These are phyloP conservation scores for Leptura quadrifasciata DNA, from an alignment of 2,888 invertebrate genomes.

Conservation along the genomic window DNA sequence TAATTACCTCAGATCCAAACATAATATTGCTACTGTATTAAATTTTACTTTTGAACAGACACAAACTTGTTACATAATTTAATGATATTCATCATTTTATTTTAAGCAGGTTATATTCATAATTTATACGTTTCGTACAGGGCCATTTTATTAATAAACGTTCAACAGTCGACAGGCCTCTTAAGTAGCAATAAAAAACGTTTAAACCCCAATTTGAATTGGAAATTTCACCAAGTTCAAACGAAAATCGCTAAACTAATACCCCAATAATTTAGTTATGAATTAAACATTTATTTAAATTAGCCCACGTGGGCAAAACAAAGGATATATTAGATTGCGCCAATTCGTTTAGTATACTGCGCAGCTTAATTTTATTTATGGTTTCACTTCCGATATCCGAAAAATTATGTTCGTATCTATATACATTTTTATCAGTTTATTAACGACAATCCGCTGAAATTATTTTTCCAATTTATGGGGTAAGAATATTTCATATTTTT, in stretches of 20 bases:
- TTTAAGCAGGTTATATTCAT: background rate
- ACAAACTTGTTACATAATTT: background rate
- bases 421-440: too few species aligned
- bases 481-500: too few species aligned
- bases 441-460: too few species aligned
- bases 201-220: conserved; percentile 14
- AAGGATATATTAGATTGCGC: background rate
- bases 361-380: background rate
- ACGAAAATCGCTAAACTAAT: conserved; percentile 7
- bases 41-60: background rate
- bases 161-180: background rate
- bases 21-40: too few species aligned
- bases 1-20: too few species aligned
- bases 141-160: conserved; percentile 2
- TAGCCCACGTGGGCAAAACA: background rate
- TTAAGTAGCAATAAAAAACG: conserved; percentile 4
- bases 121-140: background rate
- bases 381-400: too few species aligned
- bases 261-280: conserved; percentile 5
- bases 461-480: too few species aligned
- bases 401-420: too few species aligned
- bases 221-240: background rate
- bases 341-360: background rate
- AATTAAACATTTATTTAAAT: conserved; percentile 16
- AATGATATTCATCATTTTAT: too few species aligned